These are phyloP conservation scores for Eremophila alpestris DNA, from an alignment of 2,797 vertebrate species.

Conservation along the genomic window DNA sequence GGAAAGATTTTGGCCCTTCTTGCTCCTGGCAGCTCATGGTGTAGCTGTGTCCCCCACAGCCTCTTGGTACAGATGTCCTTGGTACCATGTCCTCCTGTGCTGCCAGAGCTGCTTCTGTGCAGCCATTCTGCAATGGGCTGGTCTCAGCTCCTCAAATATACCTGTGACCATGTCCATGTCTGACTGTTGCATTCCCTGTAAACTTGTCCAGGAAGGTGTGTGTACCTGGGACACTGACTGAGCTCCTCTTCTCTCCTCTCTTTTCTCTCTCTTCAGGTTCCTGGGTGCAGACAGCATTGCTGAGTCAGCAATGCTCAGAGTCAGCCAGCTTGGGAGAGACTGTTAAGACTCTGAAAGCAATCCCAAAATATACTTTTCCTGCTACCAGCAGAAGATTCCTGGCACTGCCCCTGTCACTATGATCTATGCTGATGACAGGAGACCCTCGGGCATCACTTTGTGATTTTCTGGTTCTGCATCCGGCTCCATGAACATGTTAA, in stretches of 20 bases:
- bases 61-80: too few species aligned
- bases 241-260: too few species aligned
- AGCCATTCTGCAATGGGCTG: neutral
- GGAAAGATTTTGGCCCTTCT: neutral
- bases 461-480: neutral
- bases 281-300: neutral
- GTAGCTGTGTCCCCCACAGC: neutral
- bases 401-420: neutral
- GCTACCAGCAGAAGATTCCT: neutral
- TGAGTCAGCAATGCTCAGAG: neutral
- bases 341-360: neutral
- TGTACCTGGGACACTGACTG: neutral
- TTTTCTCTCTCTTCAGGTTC: neutral
- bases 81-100: neutral
- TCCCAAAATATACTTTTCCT: neutral
- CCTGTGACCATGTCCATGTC: neutral
- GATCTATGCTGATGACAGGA: neutral
- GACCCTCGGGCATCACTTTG: neutral
- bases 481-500: neutral
- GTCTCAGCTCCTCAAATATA: neutral
- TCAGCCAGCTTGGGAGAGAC: neutral
- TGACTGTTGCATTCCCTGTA: neutral
- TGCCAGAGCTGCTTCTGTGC: neutral
- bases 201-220: neutral
- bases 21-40: neutral